Evolutionary conservation across 2,888 invertebrate genomes (phyloP), one percentile per base, ranked within the genome.

Genomic region (Adelognathus sp.): DNA sequence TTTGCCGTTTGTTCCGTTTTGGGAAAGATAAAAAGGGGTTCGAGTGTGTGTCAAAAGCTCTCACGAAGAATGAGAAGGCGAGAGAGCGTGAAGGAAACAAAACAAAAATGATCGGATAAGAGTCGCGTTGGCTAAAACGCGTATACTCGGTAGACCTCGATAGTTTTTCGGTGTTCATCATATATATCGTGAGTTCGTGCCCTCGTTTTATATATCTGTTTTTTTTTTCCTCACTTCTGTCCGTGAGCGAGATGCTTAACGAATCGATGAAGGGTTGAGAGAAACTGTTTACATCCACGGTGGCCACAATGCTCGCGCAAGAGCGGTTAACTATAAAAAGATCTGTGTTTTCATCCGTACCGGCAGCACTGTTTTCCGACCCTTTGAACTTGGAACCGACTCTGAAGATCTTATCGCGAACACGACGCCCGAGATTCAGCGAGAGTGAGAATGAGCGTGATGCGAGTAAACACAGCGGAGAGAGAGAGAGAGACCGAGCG

Each of bases 221-320:
- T n/a, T n/a, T 46, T 16, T 46, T 36, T 60, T 52, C 52, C 46
- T 18, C 46, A 16, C 24, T 44, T 46, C 18, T 41, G 5, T 60
- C 70, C n/a, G n/a, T n/a, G 46, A 50, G 70, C 60, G 60, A n/a
- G 31, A 11, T 36, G 61, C 73, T 58, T 46, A 58, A 64, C 73
- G 73, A 78, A 63, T 73, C n/a, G 73, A 14, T 31, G 61, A 78
- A 67, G 77, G 77, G 67, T 77, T 69, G 44, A 61, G 56, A 69
- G 54, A 66, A 64, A 63, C 44, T 72, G 72, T 77, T 77, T 61
- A 72, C 72, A 21, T 50, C 69, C 39, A 50, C 64, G 14, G 67
- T 67, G 41, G 63, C 36, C 66, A 64, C 64, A 58, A 52, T 31
- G 16, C 60, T 7, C 27, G 36, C 11, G 29, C 46, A n/a, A n/a